Evolutionary conservation across 2,797 vertebrate genomes (phyloP), one percentile per base, ranked within the genome.

Genomic region (Xerus rutilus): DNA sequence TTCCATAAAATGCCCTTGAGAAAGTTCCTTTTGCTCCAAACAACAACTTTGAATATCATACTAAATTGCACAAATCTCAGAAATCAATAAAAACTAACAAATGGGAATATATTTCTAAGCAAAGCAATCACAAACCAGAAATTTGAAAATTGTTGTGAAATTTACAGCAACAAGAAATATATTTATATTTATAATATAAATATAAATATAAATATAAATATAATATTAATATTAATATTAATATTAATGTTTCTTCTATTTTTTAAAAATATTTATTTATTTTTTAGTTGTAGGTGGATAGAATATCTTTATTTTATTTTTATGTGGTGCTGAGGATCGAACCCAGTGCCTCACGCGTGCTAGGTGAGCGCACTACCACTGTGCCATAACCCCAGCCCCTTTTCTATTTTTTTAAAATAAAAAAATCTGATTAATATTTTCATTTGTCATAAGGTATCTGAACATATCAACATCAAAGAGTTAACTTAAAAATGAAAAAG

Each of bases 41-140:
- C 72, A 67, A 81, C 32, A 64, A 76, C 64, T 77, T 57, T 88
- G 70, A 92, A 73, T 83, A n/a, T 59, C 21, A 39, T 49, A 30
- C 23, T 43, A 86, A 81, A 30, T 2, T 93, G 45, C 5, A 76
- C 32, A 94, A 76, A 67, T n/a, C 30, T 64, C 14, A 88, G 67
- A 92, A 92, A 76, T 72, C 49, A 92, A n/a, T 67, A 35, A 84
- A 81, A 93, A 91, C 91, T 62, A 74, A 76, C 10, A 69, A 39
- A 62, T 57, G 10, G 90, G 45, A 88, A 52, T 79, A 21, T 45
- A 90, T 72, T 92, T 81, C 39, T 15, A 83, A 47, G 30, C 49
- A 92, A 85, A 94, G 30, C 57, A 83, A 54, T 95, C 79, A 93
- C 67, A 70, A 96, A 47, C 11, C 15, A 77, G 57, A 91, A 95